phyloP scores from a whole-genome alignment of 2,888 invertebrate species.

The Ophion costatus region DNA sequence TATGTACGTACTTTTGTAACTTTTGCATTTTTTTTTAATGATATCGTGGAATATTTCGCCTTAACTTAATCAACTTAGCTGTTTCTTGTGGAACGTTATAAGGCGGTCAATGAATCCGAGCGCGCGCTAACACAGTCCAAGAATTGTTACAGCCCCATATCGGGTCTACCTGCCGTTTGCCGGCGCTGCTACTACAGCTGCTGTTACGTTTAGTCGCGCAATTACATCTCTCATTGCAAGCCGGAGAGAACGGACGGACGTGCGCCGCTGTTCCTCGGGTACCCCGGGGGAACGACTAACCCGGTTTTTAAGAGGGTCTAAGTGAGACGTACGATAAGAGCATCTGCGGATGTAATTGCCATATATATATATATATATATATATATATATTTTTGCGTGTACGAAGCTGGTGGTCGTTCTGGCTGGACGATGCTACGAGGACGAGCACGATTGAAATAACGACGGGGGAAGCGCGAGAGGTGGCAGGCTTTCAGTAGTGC shows the following conservation, averaged over 20 bases:
- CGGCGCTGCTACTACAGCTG: conserved; percentile 23
- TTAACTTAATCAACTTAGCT: conserved; percentile 9
- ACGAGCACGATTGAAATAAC: conserved; percentile 40
- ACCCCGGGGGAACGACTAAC: conserved; percentile 61
- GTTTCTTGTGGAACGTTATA: conserved; percentile 29
- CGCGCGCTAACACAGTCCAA: conserved; percentile 30
- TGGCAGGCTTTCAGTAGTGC: conserved; percentile 16
- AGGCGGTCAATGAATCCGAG: conserved; percentile 61
- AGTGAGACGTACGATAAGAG: conserved; percentile 62
- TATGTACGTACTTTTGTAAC: background rate
- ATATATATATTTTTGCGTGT: conserved; percentile 14
- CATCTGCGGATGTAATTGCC: conserved; percentile 39
- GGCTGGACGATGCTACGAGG: conserved; percentile 12
- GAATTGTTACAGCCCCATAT: conserved; percentile 59
- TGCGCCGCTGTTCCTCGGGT: conserved; percentile 24
- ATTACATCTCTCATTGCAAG: conserved; percentile 52
- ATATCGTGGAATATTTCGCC: conserved; percentile 21
- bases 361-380: conserved; percentile 22
- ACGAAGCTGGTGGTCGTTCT: conserved; percentile 18
- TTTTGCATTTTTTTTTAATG: conserved; percentile 8
- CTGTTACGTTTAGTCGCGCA: conserved; percentile 58
- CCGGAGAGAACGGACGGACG: conserved; percentile 14
- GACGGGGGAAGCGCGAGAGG: conserved; percentile 37
- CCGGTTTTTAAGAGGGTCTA: conserved; percentile 63
- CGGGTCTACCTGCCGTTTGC: conserved; percentile 38